Evolutionary conservation across 2,888 invertebrate species (phyloP).

Genomic region (Perizoma affinitatum): DNA sequence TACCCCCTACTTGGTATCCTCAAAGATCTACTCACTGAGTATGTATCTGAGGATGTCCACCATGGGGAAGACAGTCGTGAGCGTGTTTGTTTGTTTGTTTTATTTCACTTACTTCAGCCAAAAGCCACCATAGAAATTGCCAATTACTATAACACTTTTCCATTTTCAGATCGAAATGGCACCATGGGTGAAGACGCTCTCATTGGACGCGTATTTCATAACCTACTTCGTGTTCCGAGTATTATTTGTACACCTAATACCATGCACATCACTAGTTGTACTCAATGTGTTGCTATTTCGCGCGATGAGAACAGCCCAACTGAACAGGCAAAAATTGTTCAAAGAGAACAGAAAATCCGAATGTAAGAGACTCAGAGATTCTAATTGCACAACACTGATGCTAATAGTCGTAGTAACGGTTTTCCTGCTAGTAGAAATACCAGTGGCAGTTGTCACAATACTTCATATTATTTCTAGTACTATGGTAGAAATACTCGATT

Average conservation of each 20-base stretch:
- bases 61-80: too few species aligned
- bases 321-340: slow-evolving; percentile 89
- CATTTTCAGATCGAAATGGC: slow-evolving; percentile 82
- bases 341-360: slow-evolving; percentile 90
- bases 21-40: too few species aligned
- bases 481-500: slow-evolving; percentile 89
- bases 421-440: slow-evolving; percentile 92
- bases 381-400: slow-evolving; percentile 94
- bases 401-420: slow-evolving; percentile 94
- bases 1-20: too few species aligned
- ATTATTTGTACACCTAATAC: slow-evolving; percentile 95
- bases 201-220: slow-evolving; percentile 91
- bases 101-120: too few species aligned
- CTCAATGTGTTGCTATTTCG: slow-evolving; percentile 94
- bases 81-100: too few species aligned
- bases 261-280: slow-evolving; percentile 94
- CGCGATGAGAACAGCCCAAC: slow-evolving; percentile 93
- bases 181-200: slow-evolving; percentile 88
- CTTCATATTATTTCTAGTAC: slow-evolving; percentile 92
- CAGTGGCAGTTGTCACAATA: slow-evolving; percentile 91
- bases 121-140: too few species aligned
- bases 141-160: not conserved
- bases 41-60: too few species aligned
- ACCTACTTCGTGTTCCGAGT: slow-evolving; percentile 94
- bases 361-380: slow-evolving; percentile 90